These are phyloP conservation scores for Umimayanthus chanpuru DNA, from an alignment of 92 coral and sea anemone species.

Conservation along the genomic window DNA sequence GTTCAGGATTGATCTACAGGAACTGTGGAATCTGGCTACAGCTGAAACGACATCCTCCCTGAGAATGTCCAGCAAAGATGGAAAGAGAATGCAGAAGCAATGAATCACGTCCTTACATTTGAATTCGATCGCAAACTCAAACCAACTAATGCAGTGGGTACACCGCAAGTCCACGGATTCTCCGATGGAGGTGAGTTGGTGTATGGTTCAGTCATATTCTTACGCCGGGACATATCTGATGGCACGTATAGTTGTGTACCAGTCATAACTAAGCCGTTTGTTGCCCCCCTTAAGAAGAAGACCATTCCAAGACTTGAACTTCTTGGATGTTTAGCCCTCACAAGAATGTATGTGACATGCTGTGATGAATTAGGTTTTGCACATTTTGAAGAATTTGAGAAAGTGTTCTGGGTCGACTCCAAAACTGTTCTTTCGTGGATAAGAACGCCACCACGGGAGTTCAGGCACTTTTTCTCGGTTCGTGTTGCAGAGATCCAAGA, in stretches of 20 bases:
- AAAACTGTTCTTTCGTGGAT: constrained; percentile 68
- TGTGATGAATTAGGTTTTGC: constrained; percentile 29
- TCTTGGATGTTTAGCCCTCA: constrained; percentile 66
- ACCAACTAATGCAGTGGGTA: constrained; percentile 48
- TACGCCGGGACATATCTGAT: constrained; percentile 56
- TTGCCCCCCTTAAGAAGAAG: constrained; percentile 63
- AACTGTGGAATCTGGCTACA: constrained; percentile 67
- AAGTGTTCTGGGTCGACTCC: too few relatives aligned
- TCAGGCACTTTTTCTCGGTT: constrained; percentile 62
- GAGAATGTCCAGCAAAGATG: constrained; percentile 50
- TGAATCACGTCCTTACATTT: constrained; percentile 55
- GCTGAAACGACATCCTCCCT: constrained; percentile 65
- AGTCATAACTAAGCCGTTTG: constrained; percentile 69
- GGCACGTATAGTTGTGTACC: constrained; percentile 57
- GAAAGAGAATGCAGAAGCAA: constrained; percentile 53
- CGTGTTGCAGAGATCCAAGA: constrained; percentile 75
- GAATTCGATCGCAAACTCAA: constrained; percentile 61
- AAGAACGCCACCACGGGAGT: constrained; percentile 55
- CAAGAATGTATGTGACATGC: constrained; percentile 59
- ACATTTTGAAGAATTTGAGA: constrained; percentile 15
- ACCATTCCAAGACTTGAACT: constrained; percentile 67
- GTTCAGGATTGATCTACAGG: constrained; percentile 62
- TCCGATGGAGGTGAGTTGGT: constrained; percentile 59
- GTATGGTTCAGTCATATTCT: constrained; percentile 65
- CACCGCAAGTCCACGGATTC: constrained; percentile 70